Base-by-base conservation (phyloP, 2,797 vertebrate species). In the Chaunax sp. region DNA sequence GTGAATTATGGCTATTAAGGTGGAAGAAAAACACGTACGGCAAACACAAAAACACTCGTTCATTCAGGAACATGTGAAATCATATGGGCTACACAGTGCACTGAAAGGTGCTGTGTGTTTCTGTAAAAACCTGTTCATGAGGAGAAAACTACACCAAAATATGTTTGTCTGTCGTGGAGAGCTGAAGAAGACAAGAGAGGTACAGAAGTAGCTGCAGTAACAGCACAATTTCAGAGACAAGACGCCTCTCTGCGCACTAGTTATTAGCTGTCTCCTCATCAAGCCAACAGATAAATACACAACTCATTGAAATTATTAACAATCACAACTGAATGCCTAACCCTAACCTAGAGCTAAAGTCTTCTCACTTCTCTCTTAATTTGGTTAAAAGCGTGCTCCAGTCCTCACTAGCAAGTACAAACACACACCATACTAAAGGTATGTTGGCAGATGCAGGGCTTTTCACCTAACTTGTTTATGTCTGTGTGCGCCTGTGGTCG, bases 41-140 rank as follows among this genome's bases (percentile, higher is more conserved):
- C 26, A 55, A 80, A 75, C 26, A 72, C 50, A 75, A 54, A 79
- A 66, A 77, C 68, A 51, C 35, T 71, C 22, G 18, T 73, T 77
- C 69, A 77, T 70, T 70, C 43, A 62, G 46, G 7, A 19, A 23
- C 19, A 62, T 23, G 55, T 38, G 50, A 60, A 73, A 64, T 30
- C 46, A 64, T 18, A 12, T 46, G 53, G 49, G 35, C 35, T 22
- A 33, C 49, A 10, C 0, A 7, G 46, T 73, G 35, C 14, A 35
- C 55, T 52, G 55, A 69, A 26, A 28, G 44, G 64, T 14, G 9
- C 23, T 9, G 4, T 4, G 41, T 49, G 73, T 59, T 4, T 35
- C 2, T 4, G 15, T 52, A 41, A 55, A 66, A 72, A 67, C 0
- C 6, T 45, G 35, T 56, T 64, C 70, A 18, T 55, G 30, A 15